phyloP scores from a whole-genome alignment of 1,140 invertebrate genomes.

The Tetragonula clypearis region DNA sequence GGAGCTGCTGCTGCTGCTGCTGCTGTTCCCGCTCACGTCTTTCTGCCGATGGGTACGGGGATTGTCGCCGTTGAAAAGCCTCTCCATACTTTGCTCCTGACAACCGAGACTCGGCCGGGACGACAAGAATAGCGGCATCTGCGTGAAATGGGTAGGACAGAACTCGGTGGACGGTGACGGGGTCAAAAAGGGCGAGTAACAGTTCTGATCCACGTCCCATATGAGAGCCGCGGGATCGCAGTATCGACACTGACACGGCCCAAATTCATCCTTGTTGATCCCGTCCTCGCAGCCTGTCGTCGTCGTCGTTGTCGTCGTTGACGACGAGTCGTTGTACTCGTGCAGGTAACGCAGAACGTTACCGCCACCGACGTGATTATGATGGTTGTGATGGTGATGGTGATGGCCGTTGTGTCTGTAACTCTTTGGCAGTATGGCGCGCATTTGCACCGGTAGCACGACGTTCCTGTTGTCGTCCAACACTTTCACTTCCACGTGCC shows the following conservation, averaged over 20 bases:
- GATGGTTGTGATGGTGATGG: constrained; percentile 1
- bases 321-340: constrained; percentile 68
- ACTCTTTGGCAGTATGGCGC: constrained; percentile 62
- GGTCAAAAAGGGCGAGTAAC: constrained; percentile 81
- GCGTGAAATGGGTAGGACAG: constrained; percentile 56
- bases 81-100: constrained; percentile 77
- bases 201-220: constrained; percentile 86
- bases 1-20: no score
- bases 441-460: constrained; percentile 70
- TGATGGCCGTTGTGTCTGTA: constrained; percentile 60
- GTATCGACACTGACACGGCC: constrained; percentile 89
- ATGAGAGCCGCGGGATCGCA: constrained; percentile 90
- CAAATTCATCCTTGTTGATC: constrained; percentile 76
- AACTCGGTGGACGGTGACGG: constrained; percentile 64
- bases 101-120: constrained; percentile 66
- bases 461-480: constrained; percentile 80
- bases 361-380: constrained; percentile 18
- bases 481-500: constrained; percentile 79
- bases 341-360: constrained; percentile 74
- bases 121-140: constrained; percentile 74
- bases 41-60: constrained; percentile 69
- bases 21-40: not conserved
- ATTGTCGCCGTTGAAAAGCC: constrained; percentile 78
- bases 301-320: constrained; percentile 57
- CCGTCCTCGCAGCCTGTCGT: constrained; percentile 73